These are phyloP conservation scores for Burhinus bistriatus DNA, from an alignment of 2,113 vertebrate genomes.

Conservation along the genomic window DNA sequence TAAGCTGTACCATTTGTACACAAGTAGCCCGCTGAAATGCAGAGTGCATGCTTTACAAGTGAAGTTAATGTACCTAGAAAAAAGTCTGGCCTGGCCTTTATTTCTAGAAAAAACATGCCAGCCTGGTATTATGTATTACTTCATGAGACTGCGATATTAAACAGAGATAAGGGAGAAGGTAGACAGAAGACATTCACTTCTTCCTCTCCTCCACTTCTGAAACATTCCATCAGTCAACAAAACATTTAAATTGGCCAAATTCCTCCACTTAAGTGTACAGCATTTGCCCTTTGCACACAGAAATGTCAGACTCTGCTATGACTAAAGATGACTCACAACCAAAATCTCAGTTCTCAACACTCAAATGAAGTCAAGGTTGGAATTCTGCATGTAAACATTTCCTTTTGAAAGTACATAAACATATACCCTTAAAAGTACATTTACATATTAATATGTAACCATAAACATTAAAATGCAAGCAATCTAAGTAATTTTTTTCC, in stretches of 20 bases:
- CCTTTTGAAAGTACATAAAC: background rate
- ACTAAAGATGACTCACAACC: background rate
- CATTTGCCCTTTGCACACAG: background rate
- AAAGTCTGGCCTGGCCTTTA: background rate
- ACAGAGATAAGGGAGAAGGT: background rate
- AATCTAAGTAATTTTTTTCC: background rate
- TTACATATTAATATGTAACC: no score
- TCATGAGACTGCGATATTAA: background rate
- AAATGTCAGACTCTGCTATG: background rate
- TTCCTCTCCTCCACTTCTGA: background rate
- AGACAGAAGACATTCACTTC: background rate
- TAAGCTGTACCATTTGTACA: background rate
- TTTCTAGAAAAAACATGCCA: background rate
- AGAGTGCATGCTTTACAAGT: accelerated
- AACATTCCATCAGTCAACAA: background rate
- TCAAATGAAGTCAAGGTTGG: background rate
- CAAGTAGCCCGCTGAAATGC: background rate
- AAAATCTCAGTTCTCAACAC: background rate
- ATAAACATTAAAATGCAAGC: no score
- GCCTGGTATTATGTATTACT: background rate
- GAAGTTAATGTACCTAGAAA: background rate
- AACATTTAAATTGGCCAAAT: background rate
- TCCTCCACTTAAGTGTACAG: background rate
- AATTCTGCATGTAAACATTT: background rate
- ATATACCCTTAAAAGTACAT: accelerated